Conservation (phyloP, 2,888 invertebrate species). For the Morinoia aosen region DNA sequence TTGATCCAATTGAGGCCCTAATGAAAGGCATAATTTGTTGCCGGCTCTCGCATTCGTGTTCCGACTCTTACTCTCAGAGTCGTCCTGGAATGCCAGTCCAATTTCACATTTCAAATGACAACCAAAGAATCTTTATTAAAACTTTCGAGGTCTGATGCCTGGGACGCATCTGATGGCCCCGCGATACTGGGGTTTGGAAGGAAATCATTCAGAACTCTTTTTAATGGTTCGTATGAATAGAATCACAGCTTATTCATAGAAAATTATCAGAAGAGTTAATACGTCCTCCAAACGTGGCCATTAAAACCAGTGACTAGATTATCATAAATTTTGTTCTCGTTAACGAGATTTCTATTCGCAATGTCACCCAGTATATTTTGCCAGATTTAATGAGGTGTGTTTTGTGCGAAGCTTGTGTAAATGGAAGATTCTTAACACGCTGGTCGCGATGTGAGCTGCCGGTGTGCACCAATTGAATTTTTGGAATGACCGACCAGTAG, state of each 20-base stretch:
- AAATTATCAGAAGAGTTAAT: background rate
- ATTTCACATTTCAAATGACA: background rate
- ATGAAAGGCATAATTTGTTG: conserved; percentile 40
- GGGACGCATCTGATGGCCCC: background rate
- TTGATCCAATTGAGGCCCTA: conserved; percentile 35
- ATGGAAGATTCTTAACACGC: too few relatives aligned
- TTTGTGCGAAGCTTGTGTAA: too few relatives aligned
- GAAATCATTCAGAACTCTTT: background rate
- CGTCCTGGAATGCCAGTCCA: background rate
- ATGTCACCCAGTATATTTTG: background rate
- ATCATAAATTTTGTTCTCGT: background rate
- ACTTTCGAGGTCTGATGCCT: background rate
- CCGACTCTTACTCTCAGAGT: background rate
- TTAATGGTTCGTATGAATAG: background rate
- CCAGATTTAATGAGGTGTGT: too few relatives aligned
- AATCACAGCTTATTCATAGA: background rate
- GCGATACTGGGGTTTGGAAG: background rate
- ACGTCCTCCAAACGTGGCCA: background rate
- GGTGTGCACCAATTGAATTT: too few relatives aligned
- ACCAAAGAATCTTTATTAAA: conserved; percentile 10
- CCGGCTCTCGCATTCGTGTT: conserved; percentile 14
- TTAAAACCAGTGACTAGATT: background rate
- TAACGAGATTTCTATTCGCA: background rate
- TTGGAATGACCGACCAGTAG: too few relatives aligned
- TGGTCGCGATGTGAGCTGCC: too few relatives aligned